Evolutionary conservation across 2,113 vertebrate genomes (phyloP).

Genomic region (Nothoprocta pentlandii): DNA sequence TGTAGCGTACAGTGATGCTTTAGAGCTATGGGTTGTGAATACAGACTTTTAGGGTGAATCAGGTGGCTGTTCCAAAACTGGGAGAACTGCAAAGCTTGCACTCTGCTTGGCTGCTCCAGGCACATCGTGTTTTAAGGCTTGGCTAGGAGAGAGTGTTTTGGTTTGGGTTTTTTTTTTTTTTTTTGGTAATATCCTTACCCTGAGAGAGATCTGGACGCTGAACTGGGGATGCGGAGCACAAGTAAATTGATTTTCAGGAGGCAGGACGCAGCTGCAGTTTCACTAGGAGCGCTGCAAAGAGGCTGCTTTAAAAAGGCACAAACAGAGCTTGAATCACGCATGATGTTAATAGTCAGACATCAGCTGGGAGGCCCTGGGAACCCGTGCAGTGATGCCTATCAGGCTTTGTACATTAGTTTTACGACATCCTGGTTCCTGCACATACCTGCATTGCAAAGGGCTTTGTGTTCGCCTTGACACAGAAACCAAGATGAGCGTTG

Average conservation of each 20-base stretch:
- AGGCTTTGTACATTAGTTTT: slow-evolving; percentile 26
- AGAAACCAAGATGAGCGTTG: slow-evolving; percentile 9
- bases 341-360: slow-evolving; percentile 31
- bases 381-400: slow-evolving; percentile 20
- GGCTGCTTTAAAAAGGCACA: neutral
- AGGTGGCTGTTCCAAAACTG: neutral
- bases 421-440: neutral
- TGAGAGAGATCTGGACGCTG: neutral
- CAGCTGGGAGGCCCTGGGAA: neutral
- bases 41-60: no score
- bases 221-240: neutral
- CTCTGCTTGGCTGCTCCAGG: neutral
- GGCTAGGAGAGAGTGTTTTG: neutral
- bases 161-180: neutral
- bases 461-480: neutral
- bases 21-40: neutral
- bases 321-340: neutral
- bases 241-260: slow-evolving; percentile 9
- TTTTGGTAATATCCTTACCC: neutral
- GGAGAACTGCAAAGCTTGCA: neutral
- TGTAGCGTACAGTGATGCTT: neutral
- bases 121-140: neutral
- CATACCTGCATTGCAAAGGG: neutral
- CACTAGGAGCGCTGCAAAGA: neutral
- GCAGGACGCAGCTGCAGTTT: neutral